Evolutionary conservation across 2,888 invertebrate species (phyloP).

Genomic region (Baronia brevicornis): DNA sequence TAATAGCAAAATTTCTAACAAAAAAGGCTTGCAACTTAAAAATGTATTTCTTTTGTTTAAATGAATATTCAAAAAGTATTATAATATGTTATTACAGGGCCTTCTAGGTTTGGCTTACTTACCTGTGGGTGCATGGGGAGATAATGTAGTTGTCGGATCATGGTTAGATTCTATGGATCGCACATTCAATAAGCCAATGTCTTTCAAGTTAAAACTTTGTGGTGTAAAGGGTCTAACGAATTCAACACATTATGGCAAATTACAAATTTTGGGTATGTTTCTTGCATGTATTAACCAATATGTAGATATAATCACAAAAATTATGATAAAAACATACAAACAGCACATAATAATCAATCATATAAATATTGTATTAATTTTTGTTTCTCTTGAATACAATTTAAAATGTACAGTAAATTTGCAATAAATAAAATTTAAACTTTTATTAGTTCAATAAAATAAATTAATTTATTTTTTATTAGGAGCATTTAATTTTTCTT

Average conservation of each 20-base stretch:
- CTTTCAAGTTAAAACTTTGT: constrained; percentile 76
- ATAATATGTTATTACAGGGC: constrained; percentile 60
- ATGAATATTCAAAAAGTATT: no score
- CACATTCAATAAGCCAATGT: constrained; percentile 42
- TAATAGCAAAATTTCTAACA: no score
- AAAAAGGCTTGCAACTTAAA: no score
- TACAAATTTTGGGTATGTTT: constrained; percentile 60
- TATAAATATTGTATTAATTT: no score
- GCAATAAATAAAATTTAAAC: no score
- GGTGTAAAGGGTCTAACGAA: constrained; percentile 53
- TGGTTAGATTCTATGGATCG: constrained; percentile 60
- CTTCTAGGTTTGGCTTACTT: constrained; percentile 77
- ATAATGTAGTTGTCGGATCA: constrained; percentile 47
- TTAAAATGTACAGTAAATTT: no score
- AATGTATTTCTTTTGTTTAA: constrained; percentile 2
- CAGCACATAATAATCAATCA: no score
- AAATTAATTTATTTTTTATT: no score
- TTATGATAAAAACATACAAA: neutral
- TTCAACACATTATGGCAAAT: constrained; percentile 62
- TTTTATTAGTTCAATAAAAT: no score
- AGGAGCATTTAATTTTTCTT: no score
- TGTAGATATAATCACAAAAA: no score
- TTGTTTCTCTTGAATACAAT: no score
- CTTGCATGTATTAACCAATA: neutral
- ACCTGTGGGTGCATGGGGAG: constrained; percentile 58